Evolutionary conservation across 2,113 vertebrate species (phyloP).

Genomic region (Diadophis punctatus): DNA sequence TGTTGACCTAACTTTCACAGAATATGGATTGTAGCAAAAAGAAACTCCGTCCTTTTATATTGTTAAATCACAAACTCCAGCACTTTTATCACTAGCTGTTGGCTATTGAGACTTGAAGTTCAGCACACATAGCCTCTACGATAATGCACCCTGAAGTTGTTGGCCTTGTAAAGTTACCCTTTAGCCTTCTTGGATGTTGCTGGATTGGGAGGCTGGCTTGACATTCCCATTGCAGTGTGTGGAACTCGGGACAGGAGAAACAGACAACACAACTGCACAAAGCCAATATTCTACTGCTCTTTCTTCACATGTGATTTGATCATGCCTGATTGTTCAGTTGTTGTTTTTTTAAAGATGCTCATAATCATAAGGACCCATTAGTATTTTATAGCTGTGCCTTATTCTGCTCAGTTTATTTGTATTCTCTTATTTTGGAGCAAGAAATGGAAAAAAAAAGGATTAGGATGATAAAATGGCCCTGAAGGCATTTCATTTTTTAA

Average conservation of each 20-base stretch:
- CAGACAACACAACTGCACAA: background rate
- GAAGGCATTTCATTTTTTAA: background rate
- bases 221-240: background rate
- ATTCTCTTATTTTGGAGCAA: background rate
- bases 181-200: background rate
- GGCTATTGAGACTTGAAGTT: background rate
- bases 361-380: background rate
- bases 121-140: background rate
- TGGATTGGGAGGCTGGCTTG: background rate
- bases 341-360: background rate
- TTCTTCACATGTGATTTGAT: background rate
- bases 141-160: background rate
- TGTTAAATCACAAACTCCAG: background rate
- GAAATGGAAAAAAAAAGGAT: background rate
- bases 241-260: background rate
- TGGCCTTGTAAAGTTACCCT: background rate
- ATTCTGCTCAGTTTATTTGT: background rate
- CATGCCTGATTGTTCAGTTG: background rate
- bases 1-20: background rate
- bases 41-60: background rate
- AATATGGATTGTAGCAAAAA: background rate
- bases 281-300: background rate
- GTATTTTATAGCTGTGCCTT: background rate
- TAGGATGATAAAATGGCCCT: background rate
- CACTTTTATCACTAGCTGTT: background rate